phyloP scores from a whole-genome alignment of 2,113 vertebrate species.

The Himantopus leucocephalus region DNA sequence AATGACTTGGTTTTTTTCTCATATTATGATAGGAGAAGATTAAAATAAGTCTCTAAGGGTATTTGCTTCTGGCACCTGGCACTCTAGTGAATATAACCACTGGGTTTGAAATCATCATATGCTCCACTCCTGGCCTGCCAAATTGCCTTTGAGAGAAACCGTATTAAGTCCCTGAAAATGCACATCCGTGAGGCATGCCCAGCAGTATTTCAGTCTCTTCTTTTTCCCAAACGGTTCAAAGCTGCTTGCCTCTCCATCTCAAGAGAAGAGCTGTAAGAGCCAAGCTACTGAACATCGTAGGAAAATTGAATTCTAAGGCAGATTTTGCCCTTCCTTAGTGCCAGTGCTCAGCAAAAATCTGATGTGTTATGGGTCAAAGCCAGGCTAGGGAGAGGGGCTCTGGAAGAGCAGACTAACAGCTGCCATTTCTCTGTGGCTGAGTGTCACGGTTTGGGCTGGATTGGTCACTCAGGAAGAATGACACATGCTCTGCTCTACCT shows the following conservation, averaged over 20 bases:
- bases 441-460: too few relatives aligned
- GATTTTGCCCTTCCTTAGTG: background rate
- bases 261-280: background rate
- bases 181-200: fast-evolving
- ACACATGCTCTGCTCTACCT: too few relatives aligned
- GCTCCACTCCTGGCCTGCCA: background rate
- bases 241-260: background rate
- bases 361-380: background rate
- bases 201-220: background rate
- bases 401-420: background rate
- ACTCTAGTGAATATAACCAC: background rate
- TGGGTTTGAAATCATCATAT: background rate
- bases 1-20: background rate
- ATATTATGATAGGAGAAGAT: background rate
- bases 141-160: background rate
- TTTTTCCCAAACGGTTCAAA: background rate
- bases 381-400: background rate
- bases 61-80: background rate
- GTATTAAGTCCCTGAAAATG: background rate
- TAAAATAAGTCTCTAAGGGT: background rate
- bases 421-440: background rate
- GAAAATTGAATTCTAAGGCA: background rate
- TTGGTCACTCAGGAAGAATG: too few relatives aligned
- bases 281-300: background rate
- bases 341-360: background rate